Evolutionary conservation across 2,888 invertebrate species (phyloP).

Genomic region (Opisthograptis luteolata): DNA sequence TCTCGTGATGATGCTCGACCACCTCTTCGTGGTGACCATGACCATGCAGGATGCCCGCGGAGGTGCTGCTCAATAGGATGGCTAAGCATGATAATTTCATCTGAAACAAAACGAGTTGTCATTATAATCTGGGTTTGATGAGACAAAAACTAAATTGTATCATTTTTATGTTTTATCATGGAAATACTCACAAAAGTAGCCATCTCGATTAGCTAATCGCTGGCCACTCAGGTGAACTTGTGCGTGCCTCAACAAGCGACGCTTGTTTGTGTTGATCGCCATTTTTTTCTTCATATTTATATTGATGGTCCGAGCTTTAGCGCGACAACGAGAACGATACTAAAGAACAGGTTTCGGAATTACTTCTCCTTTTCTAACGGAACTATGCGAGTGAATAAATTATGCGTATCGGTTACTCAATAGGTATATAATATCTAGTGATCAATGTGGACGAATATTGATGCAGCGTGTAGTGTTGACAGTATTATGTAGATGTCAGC

Average conservation of each 20-base stretch:
- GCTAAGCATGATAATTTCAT: slow-evolving; percentile 72
- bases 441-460: slow-evolving; percentile 43
- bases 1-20: slow-evolving; percentile 36
- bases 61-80: slow-evolving; percentile 69
- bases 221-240: slow-evolving; percentile 69
- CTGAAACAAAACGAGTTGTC: slow-evolving; percentile 58
- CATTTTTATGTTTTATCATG: not conserved
- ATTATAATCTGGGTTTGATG: slow-evolving; percentile 6
- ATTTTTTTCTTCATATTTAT: slow-evolving; percentile 75
- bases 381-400: slow-evolving; percentile 68
- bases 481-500: slow-evolving; percentile 36
- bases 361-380: slow-evolving; percentile 74
- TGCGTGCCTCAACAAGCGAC: slow-evolving; percentile 68
- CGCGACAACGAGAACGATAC: slow-evolving; percentile 61
- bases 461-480: slow-evolving; percentile 42
- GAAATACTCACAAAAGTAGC: slow-evolving; percentile 76
- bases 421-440: slow-evolving; percentile 34
- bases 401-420: slow-evolving; percentile 69
- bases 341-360: slow-evolving; percentile 61
- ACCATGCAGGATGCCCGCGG: slow-evolving; percentile 65
- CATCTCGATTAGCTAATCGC: slow-evolving; percentile 81
- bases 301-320: slow-evolving; percentile 58
- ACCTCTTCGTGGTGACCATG: slow-evolving; percentile 46
- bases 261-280: slow-evolving; percentile 71
- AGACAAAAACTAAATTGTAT: not conserved